Evolutionary conservation across 2,797 vertebrate genomes (phyloP).

Genomic region (Nasua narica): DNA sequence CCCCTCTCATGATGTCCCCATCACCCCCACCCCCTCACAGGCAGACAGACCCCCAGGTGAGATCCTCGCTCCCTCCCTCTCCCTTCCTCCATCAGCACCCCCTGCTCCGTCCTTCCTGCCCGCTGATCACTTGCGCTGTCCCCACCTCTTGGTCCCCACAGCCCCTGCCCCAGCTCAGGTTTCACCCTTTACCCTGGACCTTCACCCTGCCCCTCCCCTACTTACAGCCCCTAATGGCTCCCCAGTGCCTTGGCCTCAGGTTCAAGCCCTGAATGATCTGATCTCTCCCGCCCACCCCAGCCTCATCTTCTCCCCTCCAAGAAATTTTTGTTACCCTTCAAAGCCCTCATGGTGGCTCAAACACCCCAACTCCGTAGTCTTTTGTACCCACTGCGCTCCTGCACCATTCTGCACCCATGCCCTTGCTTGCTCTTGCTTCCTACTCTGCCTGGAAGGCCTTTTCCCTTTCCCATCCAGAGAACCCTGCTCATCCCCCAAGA

Average conservation of each 20-base stretch:
- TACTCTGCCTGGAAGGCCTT: neutral
- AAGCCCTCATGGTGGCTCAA: neutral
- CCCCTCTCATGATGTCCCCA: constrained; percentile 83
- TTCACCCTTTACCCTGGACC: neutral
- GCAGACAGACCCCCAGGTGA: constrained; percentile 83
- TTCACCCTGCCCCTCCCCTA: neutral
- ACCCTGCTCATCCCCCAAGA: neutral
- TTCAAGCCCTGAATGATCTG: neutral
- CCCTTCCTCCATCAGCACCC: neutral
- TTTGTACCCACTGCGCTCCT: neutral
- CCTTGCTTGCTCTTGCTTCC: neutral
- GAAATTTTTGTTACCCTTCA: neutral
- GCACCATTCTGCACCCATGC: no score
- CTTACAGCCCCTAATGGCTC: neutral
- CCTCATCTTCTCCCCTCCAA: neutral
- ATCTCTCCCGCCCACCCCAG: neutral
- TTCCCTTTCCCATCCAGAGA: neutral
- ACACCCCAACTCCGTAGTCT: neutral
- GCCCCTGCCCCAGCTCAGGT: neutral
- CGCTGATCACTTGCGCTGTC: constrained; percentile 74
- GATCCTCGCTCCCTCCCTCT: constrained; percentile 42
- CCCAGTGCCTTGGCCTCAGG: neutral
- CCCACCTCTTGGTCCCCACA: constrained; percentile 85
- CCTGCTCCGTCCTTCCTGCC: constrained; percentile 62
- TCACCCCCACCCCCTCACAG: constrained; percentile 83